Base-by-base conservation (phyloP, 2,113 vertebrate genomes). In the Paedocypris sp. region DNA sequence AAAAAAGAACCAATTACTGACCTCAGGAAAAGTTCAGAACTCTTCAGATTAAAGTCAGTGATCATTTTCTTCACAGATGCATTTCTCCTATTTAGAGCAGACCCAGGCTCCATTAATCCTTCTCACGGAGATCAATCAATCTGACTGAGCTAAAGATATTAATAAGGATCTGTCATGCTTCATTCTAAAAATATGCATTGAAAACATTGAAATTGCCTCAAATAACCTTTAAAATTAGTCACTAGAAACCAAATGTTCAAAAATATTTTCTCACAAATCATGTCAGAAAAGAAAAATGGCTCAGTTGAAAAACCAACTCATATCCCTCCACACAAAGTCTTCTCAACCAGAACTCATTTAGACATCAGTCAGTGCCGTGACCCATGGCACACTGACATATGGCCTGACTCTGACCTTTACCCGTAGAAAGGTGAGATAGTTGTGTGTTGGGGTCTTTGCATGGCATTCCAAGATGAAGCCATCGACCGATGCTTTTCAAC, bases 11-110 rank as follows among this genome's bases (percentile, higher is more conserved):
- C 77, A 84, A 86, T 90, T 87, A 90, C 80, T 91, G 89, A 89
- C 86, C 85, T 87, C 73, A 13, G 79, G 80, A 77, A 82, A 78
- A 82, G 88, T 86, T 87, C 86, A 86, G 77, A 87, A 86, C 89
- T 90, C 88, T 83, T 79, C 73, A 86, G 85, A 83, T 86, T 90
- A 87, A 78, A 87, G 85, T 89, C 89, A 87, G 60, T 66, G 79
- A 72, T 78, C 81, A 79, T 89, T 88, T 83, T 74, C 82, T 75
- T 90, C 85, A 85, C 82, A 84, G 83, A 82, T 80, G 85, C 86
- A 87, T 82, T 88, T 76, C 80, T 78, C 79, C 83, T 85, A 82
- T 79, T 82, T 75, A 82, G 74, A 73, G 72, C 71, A 66, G 59
- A 45, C 76, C 75, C 82, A 18, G 80, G 80, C 79, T 80, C 77